Percentiles rank a stretch among this genome's conserved stretches.
Evolutionary conservation across 2,113 vertebrate genomes (phyloP).

Genomic region (Tachuris rubrigastra): DNA sequence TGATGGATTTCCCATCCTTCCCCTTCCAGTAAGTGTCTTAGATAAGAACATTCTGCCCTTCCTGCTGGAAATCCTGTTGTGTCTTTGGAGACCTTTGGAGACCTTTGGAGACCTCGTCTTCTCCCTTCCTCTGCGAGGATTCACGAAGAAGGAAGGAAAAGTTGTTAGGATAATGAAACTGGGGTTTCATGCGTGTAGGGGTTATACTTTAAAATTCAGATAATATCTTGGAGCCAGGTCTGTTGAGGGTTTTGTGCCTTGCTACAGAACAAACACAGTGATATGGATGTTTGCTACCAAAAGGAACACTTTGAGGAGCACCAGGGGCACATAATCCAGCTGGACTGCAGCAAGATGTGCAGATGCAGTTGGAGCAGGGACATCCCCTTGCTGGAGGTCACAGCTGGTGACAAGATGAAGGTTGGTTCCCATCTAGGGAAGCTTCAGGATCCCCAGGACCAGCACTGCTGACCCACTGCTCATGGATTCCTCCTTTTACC

Average conservation of each 20-base stretch:
- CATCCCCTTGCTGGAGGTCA: background rate
- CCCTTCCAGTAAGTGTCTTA: conserved; percentile 1
- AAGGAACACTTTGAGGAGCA: accelerated
- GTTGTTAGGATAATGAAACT: background rate
- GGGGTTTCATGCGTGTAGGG: background rate
- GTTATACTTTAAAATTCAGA: background rate
- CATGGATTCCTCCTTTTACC: background rate
- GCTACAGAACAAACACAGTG: background rate
- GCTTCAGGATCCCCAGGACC: background rate
- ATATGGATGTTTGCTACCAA: background rate
- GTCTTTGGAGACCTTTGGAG: background rate
- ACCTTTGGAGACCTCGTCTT: background rate
- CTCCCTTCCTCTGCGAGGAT: background rate
- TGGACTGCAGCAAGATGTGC: background rate
- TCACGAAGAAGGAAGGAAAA: background rate
- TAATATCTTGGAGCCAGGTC: background rate
- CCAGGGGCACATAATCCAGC: background rate
- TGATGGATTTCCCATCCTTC: conserved; percentile 45
- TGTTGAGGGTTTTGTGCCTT: background rate
- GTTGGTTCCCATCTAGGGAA: background rate
- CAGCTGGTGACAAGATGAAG: background rate
- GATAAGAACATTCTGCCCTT: conserved; percentile 42
- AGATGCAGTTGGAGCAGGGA: background rate
- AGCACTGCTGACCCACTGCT: background rate
- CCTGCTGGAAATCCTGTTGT: conserved; percentile 30